phyloP scores from a whole-genome alignment of 2,797 vertebrate species.

The Mallotus villosus region DNA sequence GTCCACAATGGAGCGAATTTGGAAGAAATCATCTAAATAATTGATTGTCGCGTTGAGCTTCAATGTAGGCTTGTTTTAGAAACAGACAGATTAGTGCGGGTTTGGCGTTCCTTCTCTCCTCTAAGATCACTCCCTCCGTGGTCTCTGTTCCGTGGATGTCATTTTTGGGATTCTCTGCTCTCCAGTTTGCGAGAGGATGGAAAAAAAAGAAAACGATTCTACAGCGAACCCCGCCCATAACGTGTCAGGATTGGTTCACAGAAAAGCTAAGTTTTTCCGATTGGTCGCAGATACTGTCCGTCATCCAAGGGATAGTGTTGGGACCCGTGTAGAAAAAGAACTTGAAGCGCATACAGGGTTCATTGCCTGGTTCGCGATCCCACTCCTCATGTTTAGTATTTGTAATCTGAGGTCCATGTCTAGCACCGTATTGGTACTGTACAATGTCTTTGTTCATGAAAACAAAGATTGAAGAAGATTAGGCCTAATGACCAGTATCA shows the following conservation, averaged over 20 bases:
- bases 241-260: conserved; percentile 53
- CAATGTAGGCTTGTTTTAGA: neutral
- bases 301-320: conserved; percentile 21
- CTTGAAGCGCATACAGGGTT: no score
- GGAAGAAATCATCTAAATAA: conserved; percentile 2
- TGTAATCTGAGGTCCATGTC: no score
- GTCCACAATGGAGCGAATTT: conserved; percentile 3
- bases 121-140: conserved; percentile 40
- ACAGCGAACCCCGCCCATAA: conserved; percentile 53
- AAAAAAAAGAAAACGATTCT: conserved; percentile 19
- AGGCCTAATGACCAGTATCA: no score
- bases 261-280: conserved; percentile 11
- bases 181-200: conserved; percentile 41
- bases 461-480: no score
- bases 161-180: conserved; percentile 69
- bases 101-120: conserved; percentile 12
- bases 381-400: no score
- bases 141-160: conserved; percentile 66
- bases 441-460: no score
- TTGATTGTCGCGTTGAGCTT: no score
- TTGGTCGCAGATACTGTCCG: conserved; percentile 38
- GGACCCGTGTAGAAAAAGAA: no score
- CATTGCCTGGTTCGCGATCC: no score
- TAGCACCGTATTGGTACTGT: no score
- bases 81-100: neutral